Evolutionary conservation across 1,140 invertebrate species (phyloP), one percentile per base, ranked within the genome.

Genomic region (Aleiodes sp.): DNA sequence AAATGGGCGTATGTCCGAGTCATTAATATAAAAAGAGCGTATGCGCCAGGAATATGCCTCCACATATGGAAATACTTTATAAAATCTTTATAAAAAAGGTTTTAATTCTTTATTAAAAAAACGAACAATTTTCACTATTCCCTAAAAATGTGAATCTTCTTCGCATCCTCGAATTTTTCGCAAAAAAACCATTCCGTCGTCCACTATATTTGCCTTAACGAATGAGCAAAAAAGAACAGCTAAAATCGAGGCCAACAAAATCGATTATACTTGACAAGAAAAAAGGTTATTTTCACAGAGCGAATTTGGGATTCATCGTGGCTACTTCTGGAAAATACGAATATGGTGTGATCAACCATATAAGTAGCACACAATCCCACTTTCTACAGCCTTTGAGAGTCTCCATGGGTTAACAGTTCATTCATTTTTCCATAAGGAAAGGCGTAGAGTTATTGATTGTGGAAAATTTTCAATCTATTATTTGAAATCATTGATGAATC

Each of bases 311-410:
- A 69, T 62, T 62, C 60, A 69, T 56, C 28, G 29, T 59, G 52
- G 31, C 14, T 35, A 26, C 16, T 31, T 46, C 14, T 12, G 29
- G 7, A 1, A 35, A 37, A 9, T 41, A 59, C 60, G 26, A 33
- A 63, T 62, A 69, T 63, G 60, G 67, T 56, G 41, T 56, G 67
- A 68, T 68, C 59, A 28, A 16, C 56, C 19, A 19, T 37, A 69
- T 41, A 69, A 69, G 67, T 69, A 26, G 67, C 28, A 63, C n/a
- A n/a, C 60, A 69, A 52, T 69, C 26, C 60, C 43, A 69, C 67
- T 69, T 69, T 69, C 67, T 69, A 69, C 60, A 35, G 33, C 52
- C 57, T 52, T 52, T 52, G 26, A 52, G 26, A 24, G 12, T 52
- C 6, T 16, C 46, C 46, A 52, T 21, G 46, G 26, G 46, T 24